phyloP scores from a whole-genome alignment of 2,113 vertebrate genomes.

The Rhinolophus ferrumequinum region DNA sequence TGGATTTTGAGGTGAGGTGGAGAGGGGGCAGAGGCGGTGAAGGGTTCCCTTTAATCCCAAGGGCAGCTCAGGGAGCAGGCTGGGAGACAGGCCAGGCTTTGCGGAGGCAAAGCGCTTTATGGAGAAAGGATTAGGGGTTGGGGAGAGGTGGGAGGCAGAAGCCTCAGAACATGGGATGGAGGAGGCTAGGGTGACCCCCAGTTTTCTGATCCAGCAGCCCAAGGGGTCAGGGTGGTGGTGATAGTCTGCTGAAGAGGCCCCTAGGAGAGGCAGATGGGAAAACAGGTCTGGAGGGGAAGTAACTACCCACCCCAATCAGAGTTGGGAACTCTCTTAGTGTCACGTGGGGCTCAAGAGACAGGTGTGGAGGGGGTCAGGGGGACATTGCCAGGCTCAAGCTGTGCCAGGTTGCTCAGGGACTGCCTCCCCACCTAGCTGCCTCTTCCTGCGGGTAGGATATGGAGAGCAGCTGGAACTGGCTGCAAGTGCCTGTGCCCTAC shows the following conservation, averaged over 20 bases:
- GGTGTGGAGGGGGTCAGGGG: neutral
- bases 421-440: neutral
- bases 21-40: neutral
- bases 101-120: slow-evolving; percentile 71
- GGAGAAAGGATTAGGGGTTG: slow-evolving; percentile 54
- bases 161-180: neutral
- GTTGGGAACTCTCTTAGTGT: neutral
- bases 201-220: neutral
- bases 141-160: neutral
- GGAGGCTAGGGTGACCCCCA: no score
- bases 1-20: neutral
- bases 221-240: no score
- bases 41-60: slow-evolving; percentile 27
- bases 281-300: neutral
- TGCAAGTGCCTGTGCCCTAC: neutral
- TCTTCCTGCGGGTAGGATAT: neutral
- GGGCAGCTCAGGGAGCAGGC: neutral
- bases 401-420: neutral
- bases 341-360: neutral
- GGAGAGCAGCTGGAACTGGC: neutral
- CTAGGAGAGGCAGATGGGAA: neutral
- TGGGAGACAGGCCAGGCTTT: neutral
- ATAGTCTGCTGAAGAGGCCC: neutral
- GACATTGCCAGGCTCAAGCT: neutral
- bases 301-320: neutral